Evolutionary conservation across 2,113 vertebrate genomes (phyloP).

Genomic region (Microcebus jonahi): DNA sequence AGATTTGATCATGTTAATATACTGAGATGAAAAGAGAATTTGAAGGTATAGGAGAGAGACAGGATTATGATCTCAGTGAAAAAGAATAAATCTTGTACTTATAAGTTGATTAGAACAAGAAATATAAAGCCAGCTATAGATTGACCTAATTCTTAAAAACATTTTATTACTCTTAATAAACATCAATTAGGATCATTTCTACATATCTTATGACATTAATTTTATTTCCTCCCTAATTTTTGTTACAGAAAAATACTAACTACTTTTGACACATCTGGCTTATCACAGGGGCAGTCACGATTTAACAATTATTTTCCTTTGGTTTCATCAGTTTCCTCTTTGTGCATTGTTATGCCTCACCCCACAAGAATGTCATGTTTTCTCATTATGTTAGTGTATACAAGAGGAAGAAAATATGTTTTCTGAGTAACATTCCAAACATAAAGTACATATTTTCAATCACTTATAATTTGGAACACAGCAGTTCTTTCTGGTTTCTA

Average conservation of each 20-base stretch:
- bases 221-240: not conserved
- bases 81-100: not conserved
- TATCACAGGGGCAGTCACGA: not conserved
- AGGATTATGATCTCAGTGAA: not conserved
- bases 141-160: conserved; percentile 9
- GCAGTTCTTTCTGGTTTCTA: conserved; percentile 54
- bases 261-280: conserved; percentile 26
- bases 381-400: not conserved
- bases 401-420: conserved; percentile 35
- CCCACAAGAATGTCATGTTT: not conserved
- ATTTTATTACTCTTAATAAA: not conserved
- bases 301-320: not conserved
- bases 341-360: not conserved
- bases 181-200: not conserved
- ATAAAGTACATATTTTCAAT: conserved; percentile 40
- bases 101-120: not conserved
- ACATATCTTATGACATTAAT: not conserved
- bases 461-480: conserved; percentile 32
- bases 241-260: not conserved
- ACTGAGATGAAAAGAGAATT: not conserved
- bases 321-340: not conserved
- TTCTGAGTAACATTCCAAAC: not conserved
- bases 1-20: not conserved
- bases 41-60: not conserved
- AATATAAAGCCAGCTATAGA: not conserved